These are phyloP conservation scores for Macropodus opercularis DNA, from an alignment of 2,797 vertebrate species.

Conservation along the genomic window DNA sequence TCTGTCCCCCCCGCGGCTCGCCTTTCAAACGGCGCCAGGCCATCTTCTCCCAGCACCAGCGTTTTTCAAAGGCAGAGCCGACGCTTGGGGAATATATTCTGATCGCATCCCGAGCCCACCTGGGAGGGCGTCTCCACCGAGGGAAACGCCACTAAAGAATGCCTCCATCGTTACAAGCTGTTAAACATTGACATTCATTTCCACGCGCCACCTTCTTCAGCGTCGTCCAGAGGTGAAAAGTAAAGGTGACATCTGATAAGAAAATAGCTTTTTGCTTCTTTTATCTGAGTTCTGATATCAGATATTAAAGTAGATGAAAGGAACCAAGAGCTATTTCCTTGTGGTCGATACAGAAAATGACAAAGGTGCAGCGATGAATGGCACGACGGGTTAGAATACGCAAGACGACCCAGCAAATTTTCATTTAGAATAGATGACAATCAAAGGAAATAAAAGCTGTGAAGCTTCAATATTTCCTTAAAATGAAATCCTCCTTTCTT, in stretches of 20 bases:
- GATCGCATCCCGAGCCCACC: constrained; percentile 62
- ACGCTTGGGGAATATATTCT: constrained; percentile 70
- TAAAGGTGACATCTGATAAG: constrained; percentile 52
- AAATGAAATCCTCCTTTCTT: constrained; percentile 55
- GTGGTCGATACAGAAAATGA: constrained; percentile 24
- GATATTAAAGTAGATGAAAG: constrained; percentile 58
- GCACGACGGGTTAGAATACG: constrained; percentile 30
- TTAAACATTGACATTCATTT: constrained; percentile 54
- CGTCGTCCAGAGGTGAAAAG: constrained; percentile 20
- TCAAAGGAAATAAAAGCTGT: constrained; percentile 60
- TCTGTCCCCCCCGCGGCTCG: constrained; percentile 65
- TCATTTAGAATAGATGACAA: constrained; percentile 66
- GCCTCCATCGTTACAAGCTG: constrained; percentile 8
- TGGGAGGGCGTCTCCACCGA: constrained; percentile 52
- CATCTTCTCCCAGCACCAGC: constrained; percentile 63
- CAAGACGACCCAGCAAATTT: constrained; percentile 40
- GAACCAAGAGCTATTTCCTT: constrained; percentile 42
- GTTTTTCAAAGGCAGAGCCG: constrained; percentile 70
- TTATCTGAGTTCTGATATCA: constrained; percentile 32
- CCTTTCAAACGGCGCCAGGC: constrained; percentile 69
- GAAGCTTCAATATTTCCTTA: constrained; percentile 54
- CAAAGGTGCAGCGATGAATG: constrained; percentile 32
- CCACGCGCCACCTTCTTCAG: constrained; percentile 18
- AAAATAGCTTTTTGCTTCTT: constrained; percentile 22
- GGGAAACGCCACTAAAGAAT: constrained; percentile 31